Conservation (phyloP, 2,888 invertebrate species). For the Liopterus haemorrhoidalis region DNA sequence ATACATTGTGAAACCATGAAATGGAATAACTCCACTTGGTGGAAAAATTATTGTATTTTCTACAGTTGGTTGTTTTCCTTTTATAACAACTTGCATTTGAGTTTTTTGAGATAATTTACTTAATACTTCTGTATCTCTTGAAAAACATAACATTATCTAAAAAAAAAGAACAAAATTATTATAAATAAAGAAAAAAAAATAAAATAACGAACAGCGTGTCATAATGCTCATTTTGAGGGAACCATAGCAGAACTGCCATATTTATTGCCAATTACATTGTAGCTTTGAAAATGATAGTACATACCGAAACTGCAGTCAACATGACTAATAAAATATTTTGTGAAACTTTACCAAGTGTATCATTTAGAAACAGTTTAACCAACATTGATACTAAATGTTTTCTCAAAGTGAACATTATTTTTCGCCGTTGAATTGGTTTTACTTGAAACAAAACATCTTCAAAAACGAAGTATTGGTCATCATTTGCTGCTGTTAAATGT, state of each 20-base stretch:
- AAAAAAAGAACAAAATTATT: constrained; percentile 18
- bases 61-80: constrained; percentile 61
- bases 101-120: constrained; percentile 58
- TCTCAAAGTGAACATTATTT: no score
- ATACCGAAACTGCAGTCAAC: no score
- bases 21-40: constrained; percentile 91
- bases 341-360: constrained; percentile 1
- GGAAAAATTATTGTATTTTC: constrained; percentile 77
- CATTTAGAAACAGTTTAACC: no score
- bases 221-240: no score
- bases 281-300: no score
- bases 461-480: constrained; percentile 96
- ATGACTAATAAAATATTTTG: no score
- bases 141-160: constrained; percentile 82
- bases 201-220: no score
- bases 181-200: constrained; percentile 7
- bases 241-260: no score
- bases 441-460: constrained; percentile 93
- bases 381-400: no score
- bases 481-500: constrained; percentile 91
- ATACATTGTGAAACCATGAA: constrained; percentile 97
- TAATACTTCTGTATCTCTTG: constrained; percentile 77
- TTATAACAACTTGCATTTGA: constrained; percentile 65
- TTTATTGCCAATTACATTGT: constrained; percentile 6
- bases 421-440: constrained; percentile 19